These are phyloP conservation scores for Calameuta filiformis DNA, from an alignment of 2,888 invertebrate species.

Conservation along the genomic window DNA sequence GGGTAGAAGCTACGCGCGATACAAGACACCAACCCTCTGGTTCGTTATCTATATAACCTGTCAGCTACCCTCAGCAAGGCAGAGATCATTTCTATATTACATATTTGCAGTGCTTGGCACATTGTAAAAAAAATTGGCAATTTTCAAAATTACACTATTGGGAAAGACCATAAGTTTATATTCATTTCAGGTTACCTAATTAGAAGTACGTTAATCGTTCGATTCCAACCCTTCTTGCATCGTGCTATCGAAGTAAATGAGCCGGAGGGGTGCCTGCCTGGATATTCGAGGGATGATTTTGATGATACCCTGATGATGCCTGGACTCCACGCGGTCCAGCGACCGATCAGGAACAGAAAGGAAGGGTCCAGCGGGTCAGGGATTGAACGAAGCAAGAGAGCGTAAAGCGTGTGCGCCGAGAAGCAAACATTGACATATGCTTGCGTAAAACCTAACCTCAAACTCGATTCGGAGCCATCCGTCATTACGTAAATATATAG, in stretches of 20 bases:
- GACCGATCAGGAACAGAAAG: conserved; percentile 26
- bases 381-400: conserved; percentile 48
- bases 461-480: conserved; percentile 30
- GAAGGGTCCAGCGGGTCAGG: conserved; percentile 9
- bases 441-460: conserved; percentile 50
- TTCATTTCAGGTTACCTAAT: background rate
- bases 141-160: background rate
- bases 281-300: background rate
- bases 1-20: background rate
- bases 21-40: background rate
- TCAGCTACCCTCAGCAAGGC: background rate
- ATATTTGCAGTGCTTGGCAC: background rate
- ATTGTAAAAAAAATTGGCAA: background rate
- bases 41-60: background rate
- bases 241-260: conserved; percentile 19
- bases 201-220: background rate
- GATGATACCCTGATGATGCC: background rate
- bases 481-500: conserved; percentile 19
- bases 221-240: conserved; percentile 13
- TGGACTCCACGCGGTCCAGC: background rate
- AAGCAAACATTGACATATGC: conserved; percentile 64
- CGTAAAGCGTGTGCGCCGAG: conserved; percentile 55
- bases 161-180: background rate
- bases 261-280: conserved; percentile 6
- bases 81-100: background rate